Evolutionary conservation across 2,113 vertebrate genomes (phyloP).

Genomic region (Heterotis niloticus): DNA sequence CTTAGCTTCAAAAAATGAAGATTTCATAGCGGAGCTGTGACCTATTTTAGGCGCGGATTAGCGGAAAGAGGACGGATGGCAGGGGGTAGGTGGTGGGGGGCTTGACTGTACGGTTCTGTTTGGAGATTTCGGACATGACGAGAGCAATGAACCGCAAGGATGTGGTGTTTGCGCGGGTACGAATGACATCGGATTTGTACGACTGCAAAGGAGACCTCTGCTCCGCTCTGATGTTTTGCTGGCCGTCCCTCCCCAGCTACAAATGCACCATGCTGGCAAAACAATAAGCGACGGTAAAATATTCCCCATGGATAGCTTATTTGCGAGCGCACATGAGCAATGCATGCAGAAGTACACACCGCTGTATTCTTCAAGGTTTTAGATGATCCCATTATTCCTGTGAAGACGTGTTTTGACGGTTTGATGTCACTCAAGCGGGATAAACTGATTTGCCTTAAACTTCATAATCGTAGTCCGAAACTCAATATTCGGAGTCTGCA

Average conservation of each 20-base stretch:
- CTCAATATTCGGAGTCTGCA: neutral
- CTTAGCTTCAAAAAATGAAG: neutral
- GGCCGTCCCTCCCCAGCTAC: no score
- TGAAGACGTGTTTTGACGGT: neutral
- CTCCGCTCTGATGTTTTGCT: no score
- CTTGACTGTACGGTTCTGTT: no score
- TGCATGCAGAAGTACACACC: no score
- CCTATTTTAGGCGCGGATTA: constrained; percentile 8
- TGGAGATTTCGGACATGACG: no score
- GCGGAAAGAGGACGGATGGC: neutral
- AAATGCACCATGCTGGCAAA: no score
- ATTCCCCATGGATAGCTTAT: no score
- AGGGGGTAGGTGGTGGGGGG: neutral
- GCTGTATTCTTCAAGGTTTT: no score
- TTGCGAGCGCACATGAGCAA: no score
- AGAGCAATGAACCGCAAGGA: no score
- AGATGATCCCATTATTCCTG: neutral
- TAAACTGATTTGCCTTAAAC: neutral
- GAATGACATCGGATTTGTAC: neutral
- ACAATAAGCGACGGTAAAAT: no score
- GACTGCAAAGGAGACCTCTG: neutral
- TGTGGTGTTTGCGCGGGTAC: neutral
- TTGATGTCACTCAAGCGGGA: no score
- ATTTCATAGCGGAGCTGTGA: neutral
- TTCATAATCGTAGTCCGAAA: neutral